phyloP scores from a whole-genome alignment of 2,888 invertebrate species.

The Ormyrus rosae region DNA sequence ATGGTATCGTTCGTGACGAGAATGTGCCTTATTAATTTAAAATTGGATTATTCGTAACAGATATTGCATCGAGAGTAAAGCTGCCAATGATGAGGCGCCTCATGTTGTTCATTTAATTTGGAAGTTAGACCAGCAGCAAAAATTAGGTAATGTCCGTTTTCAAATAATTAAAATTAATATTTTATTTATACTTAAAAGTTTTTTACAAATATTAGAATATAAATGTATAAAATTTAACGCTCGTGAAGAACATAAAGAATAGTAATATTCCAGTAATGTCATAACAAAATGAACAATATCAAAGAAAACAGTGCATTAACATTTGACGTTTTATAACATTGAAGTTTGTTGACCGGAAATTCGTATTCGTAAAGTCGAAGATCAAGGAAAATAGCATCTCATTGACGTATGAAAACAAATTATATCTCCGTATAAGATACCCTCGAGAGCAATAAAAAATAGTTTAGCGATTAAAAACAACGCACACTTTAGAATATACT shows the following conservation, averaged over 20 bases:
- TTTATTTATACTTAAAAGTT: background rate
- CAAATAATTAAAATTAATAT: background rate
- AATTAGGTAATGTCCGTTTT: slow-evolving; percentile 32
- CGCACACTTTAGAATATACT: slow-evolving; percentile 6
- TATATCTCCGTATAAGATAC: slow-evolving; percentile 39
- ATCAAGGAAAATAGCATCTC: slow-evolving; percentile 29
- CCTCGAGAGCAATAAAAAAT: slow-evolving; percentile 35
- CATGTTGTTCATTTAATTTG: slow-evolving; percentile 43
- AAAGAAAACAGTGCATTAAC: slow-evolving; percentile 3
- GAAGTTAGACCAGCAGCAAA: slow-evolving; percentile 38
- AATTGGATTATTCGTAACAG: slow-evolving; percentile 8
- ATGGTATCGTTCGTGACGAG: background rate
- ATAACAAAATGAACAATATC: no score
- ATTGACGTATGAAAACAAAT: slow-evolving; percentile 48
- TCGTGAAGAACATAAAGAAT: no score
- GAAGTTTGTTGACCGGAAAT: slow-evolving; percentile 48
- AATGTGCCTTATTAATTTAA: background rate
- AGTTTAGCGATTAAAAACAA: slow-evolving; percentile 17
- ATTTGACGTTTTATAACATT: slow-evolving; percentile 16
- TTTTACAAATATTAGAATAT: background rate
- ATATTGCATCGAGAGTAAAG: slow-evolving; percentile 47
- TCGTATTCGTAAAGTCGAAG: slow-evolving; percentile 35
- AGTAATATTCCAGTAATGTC: no score
- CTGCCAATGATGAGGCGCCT: background rate
- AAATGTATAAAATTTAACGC: background rate